phyloP scores from a whole-genome alignment of 2,888 invertebrate species.

The Halictus quadricinctus region DNA sequence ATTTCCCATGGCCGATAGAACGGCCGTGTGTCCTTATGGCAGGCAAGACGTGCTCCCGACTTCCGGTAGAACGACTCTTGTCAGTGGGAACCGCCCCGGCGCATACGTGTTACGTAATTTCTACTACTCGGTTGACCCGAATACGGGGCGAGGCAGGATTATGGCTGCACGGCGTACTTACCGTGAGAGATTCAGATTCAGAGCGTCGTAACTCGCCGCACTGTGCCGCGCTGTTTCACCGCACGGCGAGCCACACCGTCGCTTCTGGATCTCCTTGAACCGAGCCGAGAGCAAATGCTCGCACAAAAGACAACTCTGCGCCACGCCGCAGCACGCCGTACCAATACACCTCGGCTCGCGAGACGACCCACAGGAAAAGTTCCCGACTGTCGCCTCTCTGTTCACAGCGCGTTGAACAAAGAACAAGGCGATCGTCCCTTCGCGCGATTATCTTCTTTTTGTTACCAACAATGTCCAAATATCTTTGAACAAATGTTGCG shows the following conservation, averaged over 20 bases:
- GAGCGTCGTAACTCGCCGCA: conserved; percentile 78
- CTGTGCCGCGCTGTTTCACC: neutral
- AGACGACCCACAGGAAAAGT: conserved; percentile 64
- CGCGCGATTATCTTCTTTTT: too few relatives aligned
- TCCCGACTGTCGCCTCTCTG: conserved; percentile 45
- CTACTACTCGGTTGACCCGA: conserved; percentile 78
- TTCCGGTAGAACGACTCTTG: conserved; percentile 72
- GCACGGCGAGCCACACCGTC: conserved; percentile 42
- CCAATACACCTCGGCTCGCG: conserved; percentile 56
- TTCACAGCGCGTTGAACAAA: neutral
- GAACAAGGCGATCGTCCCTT: too few relatives aligned
- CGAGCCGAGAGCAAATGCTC: conserved; percentile 66
- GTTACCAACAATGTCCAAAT: too few relatives aligned
- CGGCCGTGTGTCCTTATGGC: conserved; percentile 58
- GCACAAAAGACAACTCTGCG: conserved; percentile 59
- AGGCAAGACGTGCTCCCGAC: conserved; percentile 61
- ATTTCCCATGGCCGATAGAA: conserved; percentile 48
- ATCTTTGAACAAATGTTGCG: neutral
- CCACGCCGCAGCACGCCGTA: neutral
- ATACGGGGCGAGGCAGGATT: conserved; percentile 75
- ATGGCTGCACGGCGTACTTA: conserved; percentile 67
- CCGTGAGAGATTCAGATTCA: conserved; percentile 81
- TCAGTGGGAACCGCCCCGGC: conserved; percentile 76
- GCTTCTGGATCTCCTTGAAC: conserved; percentile 80
- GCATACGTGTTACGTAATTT: conserved; percentile 72